These are phyloP conservation scores for Brachyalestes nurse DNA, from an alignment of 2,797 vertebrate genomes.

Conservation along the genomic window DNA sequence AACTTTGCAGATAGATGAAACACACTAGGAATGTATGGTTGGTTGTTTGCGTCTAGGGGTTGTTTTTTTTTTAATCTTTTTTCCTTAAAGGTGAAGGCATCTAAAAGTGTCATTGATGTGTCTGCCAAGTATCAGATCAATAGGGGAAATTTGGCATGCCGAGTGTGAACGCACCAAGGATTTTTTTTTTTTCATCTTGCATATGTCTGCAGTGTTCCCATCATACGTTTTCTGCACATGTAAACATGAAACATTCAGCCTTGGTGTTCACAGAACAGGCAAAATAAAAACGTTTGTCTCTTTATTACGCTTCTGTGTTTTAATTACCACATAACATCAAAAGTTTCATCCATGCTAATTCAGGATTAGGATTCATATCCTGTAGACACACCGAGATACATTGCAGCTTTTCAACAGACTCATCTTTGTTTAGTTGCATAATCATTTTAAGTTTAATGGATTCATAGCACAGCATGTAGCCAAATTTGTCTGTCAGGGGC, in stretches of 20 bases:
- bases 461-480: background rate
- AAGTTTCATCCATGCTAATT: background rate
- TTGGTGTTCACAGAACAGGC: background rate
- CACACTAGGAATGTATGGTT: background rate
- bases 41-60: background rate
- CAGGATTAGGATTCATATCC: background rate
- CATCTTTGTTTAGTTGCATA: background rate
- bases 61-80: background rate
- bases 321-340: background rate
- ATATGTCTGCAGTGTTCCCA: background rate
- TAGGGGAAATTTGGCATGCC: constrained; percentile 16
- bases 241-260: background rate
- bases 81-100: constrained; percentile 26
- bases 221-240: constrained; percentile 5
- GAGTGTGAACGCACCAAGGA: constrained; percentile 3
- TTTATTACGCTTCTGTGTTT: background rate
- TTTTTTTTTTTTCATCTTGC: background rate
- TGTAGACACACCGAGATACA: background rate
- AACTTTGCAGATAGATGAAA: constrained; percentile 47
- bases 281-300: background rate
- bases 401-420: background rate
- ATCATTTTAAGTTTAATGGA: background rate
- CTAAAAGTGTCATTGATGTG: constrained; percentile 34
- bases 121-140: constrained; percentile 27
- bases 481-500: background rate